Percentiles rank a stretch among this genome's conserved stretches.
These are phyloP conservation scores for Enoplosus armatus DNA, from an alignment of 2,797 vertebrate genomes.

Conservation along the genomic window DNA sequence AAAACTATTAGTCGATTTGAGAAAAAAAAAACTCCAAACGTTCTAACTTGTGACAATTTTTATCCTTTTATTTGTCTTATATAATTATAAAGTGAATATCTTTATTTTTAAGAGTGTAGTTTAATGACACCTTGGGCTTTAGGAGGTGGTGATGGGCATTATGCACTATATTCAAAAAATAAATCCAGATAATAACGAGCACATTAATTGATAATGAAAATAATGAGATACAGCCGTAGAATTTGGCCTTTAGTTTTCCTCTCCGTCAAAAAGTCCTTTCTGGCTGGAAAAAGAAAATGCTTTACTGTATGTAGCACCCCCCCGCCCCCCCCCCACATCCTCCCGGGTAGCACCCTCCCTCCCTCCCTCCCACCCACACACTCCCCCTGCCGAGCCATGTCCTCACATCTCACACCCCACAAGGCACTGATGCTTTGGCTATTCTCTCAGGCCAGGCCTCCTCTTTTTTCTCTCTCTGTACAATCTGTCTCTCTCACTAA, in stretches of 20 bases:
- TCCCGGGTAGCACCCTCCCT: constrained; percentile 25
- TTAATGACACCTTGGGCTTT: background rate
- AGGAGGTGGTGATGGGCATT: background rate
- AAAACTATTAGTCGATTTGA: background rate
- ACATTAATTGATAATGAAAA: background rate
- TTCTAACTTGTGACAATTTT: background rate
- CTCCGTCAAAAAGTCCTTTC: background rate
- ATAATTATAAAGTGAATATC: background rate
- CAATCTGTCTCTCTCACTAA: constrained; percentile 80
- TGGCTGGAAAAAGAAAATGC: constrained; percentile 5
- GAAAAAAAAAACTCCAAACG: too few relatives aligned
- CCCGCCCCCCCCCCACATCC: background rate
- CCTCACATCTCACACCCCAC: constrained; percentile 56
- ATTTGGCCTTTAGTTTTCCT: constrained; percentile 6
- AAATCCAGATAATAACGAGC: background rate
- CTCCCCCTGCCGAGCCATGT: constrained; percentile 29
- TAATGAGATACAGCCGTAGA: background rate
- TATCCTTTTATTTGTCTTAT: background rate
- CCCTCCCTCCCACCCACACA: constrained; percentile 27
- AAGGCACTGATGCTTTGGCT: constrained; percentile 68
- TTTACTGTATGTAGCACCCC: background rate
- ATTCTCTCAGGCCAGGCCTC: constrained; percentile 59
- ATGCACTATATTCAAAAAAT: background rate
- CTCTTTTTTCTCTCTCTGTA: constrained; percentile 57
- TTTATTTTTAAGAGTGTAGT: background rate